Base-by-base conservation (phyloP, 2,888 invertebrate genomes). In the Dynastes hyllus region DNA sequence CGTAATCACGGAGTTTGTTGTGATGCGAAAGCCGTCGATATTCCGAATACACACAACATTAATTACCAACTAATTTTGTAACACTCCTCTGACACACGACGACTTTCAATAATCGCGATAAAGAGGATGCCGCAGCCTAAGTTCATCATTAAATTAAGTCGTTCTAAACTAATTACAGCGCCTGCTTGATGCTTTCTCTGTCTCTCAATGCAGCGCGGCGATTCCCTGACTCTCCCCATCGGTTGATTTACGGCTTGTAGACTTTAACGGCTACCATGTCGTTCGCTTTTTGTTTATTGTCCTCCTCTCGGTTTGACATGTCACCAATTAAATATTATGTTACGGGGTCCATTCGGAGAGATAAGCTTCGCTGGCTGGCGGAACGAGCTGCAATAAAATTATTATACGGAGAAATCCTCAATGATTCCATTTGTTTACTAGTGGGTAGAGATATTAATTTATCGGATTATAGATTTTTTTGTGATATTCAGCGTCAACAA, bases 181-280 rank as follows among this genome's bases (percentile, higher is more conserved):
- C 16, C 69, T 51, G 27, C 9, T 16, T 55, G 32, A 37, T 37
- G 5, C 55, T 55, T n/a, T n/a, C 55, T 55, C 55, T 55, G 45
- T 11, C 8, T 45, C 45, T 11, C 32, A 5, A 5, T 37, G 32
- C 32, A 37, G 45, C 11, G 11, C 55, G 61, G 29, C 45, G 27
- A 37, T 66, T 32, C 11, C 16, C 16, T 16, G 40, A 69, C 45
- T 27, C 50, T 45, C 8, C 50, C 51, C n/a, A 13, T n/a, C 16
- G 11, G 29, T 55, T 71, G 58, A 71, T 71, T 71, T 71, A 71
- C 71, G 71, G 55, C 55, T 71, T 71, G 71, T 71, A 71, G 55
- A 71, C 55, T 71, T 71, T 71, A 71, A 71, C 71, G 37, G 71
- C 71, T 71, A 71, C 71, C 55, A 69, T 69, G 51, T 45, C 69